These are phyloP conservation scores for Furcula furcula DNA, from an alignment of 2,888 invertebrate genomes.

Conservation along the genomic window DNA sequence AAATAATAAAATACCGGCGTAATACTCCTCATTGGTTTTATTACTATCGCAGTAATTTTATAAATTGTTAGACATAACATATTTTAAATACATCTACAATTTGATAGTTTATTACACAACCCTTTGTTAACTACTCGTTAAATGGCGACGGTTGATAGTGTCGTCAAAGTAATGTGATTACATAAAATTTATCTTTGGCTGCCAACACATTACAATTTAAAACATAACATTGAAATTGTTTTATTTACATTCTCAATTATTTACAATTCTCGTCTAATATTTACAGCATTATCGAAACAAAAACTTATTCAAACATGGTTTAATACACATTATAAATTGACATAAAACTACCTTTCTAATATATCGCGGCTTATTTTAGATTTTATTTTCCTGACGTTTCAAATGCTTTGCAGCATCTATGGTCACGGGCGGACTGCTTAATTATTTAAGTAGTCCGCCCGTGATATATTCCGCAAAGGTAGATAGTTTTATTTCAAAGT, in stretches of 20 bases:
- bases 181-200: conserved; percentile 55
- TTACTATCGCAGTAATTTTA: conserved; percentile 60
- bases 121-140: conserved; percentile 66
- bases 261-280: conserved; percentile 45
- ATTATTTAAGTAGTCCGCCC: too few species aligned
- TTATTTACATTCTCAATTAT: conserved; percentile 47
- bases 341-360: too few species aligned
- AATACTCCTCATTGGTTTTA: conserved; percentile 44
- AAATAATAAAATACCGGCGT: conserved; percentile 25
- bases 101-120: conserved; percentile 78
- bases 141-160: conserved; percentile 37
- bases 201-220: conserved; percentile 50
- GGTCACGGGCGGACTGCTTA: too few species aligned
- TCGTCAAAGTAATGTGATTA: conserved; percentile 39
- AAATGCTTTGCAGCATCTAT: too few species aligned
- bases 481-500: too few species aligned
- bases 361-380: too few species aligned
- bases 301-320: conserved; percentile 22
- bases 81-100: conserved; percentile 66
- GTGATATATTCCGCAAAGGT: too few species aligned
- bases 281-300: conserved; percentile 39
- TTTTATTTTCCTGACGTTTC: too few species aligned
- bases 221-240: conserved; percentile 39
- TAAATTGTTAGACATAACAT: conserved; percentile 71
- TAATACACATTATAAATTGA: conserved; percentile 19